Base-by-base conservation (phyloP, 2,113 vertebrate genomes). In the Boleophthalmus pectinirostris region DNA sequence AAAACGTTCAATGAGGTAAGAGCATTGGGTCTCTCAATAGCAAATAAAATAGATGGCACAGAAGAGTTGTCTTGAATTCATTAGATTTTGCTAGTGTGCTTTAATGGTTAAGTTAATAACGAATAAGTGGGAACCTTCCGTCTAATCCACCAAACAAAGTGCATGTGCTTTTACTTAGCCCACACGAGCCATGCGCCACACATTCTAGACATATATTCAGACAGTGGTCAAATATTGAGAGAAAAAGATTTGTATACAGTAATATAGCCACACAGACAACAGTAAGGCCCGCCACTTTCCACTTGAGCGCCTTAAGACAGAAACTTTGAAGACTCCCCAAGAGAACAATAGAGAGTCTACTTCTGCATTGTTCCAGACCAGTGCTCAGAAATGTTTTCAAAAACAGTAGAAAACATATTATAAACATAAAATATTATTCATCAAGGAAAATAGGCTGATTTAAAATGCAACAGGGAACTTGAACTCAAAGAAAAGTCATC, bases 241-340 rank as follows among this genome's bases (percentile, higher is more conserved):
- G n/a, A 8, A 46, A 23, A 24, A 21, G 29, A 47, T 11, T 2
- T 33, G 35, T 23, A 3, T 4, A 47, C 21, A 24, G 14, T 25
- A 25, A 58, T 5, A 25, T 13, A 25, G 12, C 56, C 23, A 11
- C 12, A 56, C 0, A 56, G 54, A 23, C 56, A 8, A 35, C 78
- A 43, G 18, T 9, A 64, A 13, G 33, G 12, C 82, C 83, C 89
- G 87, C 87, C 87, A 84, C 79, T 90, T 91, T 91, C 87, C 79
- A 79, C 86, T 76, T 88, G 82, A 88, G 3, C 78, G 70, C 13
- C 78, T 12, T 72, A 65, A 75, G 71, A 6, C 43, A 66, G 33
- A 70, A 74, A 78, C 67, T 69, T 80, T 13, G 82, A 29, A 29
- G 29, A 73, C 61, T 71, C 21, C 49, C 33, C 20, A 35, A 24